Evolutionary conservation across 1,140 invertebrate genomes (phyloP).

Genomic region (Varroa destructor): DNA sequence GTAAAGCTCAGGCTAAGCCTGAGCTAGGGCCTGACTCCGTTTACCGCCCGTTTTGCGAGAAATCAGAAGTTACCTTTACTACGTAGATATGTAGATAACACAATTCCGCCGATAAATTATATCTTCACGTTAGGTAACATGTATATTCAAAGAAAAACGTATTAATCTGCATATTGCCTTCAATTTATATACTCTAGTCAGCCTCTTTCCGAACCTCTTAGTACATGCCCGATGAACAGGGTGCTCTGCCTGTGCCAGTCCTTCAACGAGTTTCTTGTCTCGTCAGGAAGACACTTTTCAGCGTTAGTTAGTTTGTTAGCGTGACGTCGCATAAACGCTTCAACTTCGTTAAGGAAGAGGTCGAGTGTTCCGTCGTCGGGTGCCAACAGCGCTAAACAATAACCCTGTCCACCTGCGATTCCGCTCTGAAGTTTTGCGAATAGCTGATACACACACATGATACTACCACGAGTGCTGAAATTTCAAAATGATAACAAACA

Average conservation of each 20-base stretch:
- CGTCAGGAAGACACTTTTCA: conserved; percentile 20
- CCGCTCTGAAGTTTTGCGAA: conserved; percentile 17
- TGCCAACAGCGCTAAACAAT: conserved; percentile 12
- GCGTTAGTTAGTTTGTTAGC: neutral
- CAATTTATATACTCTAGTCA: no score
- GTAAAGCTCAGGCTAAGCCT: no score
- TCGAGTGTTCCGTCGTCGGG: conserved; percentile 23
- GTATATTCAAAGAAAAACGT: no score
- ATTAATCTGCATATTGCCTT: no score
- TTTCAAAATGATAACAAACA: neutral
- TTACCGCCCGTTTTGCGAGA: no score
- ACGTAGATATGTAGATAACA: no score
- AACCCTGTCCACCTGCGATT: neutral
- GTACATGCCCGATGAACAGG: conserved; percentile 5
- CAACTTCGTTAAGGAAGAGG: conserved; percentile 25
- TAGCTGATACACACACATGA: conserved; percentile 21
- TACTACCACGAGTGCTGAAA: conserved; percentile 19
- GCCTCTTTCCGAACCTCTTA: neutral
- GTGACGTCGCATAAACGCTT: conserved; percentile 15
- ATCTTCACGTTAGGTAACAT: no score
- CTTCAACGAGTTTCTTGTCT: conserved; percentile 6
- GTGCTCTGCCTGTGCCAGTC: conserved; percentile 10
- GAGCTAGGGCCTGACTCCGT: no score
- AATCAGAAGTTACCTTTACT: no score
- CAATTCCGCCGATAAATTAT: no score